Evolutionary conservation across 2,113 vertebrate species (phyloP), one percentile per base, ranked within the genome.

Genomic region (Pachyramphus minor): DNA sequence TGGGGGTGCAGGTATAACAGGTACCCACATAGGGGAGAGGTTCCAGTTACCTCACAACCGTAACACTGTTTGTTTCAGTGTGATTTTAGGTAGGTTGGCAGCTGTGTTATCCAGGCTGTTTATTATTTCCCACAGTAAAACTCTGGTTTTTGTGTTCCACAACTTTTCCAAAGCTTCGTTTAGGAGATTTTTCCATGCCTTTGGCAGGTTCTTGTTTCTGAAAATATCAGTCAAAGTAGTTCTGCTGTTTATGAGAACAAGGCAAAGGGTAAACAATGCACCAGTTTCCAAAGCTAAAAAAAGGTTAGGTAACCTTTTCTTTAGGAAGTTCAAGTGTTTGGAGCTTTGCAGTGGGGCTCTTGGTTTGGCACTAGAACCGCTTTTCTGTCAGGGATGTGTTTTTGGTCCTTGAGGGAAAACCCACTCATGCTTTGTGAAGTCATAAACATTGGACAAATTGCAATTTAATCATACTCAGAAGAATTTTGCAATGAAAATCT

Each of bases 201-300:
- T 72, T 73, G 89, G 89, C 80, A 92, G 66, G 42, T 75, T 92
- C 93, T 79, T 84, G 11, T 82, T 94, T 91, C 89, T 89, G 60
- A 84, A 72, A 95, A 31, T 72, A 47, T 52, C 55, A 67, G n/a
- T 89, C 66, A 49, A 75, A 91, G 53, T 30, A 37, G 52, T 89
- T 87, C 52, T 95, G 55, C 56, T 81, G 14, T 89, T 96, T 81
- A 74, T 68, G 80, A 95, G 93, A 97, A 79, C 56, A 87, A 95
- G 68, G 28, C 20, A 1, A 71, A 64, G 84, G 33, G 16, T 84
- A 91, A 95, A 95, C 76, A 91, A 84, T 64, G 19, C 35, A 21
- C 44, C 92, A 30, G 42, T 72, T 94, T 95, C 49, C 49, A 95
- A 84, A 76, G 84, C 60, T 91, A 84, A 92, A 91, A 91, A 95